Base-by-base conservation (phyloP, 2,888 invertebrate species). In the Nomada hirtipes region DNA sequence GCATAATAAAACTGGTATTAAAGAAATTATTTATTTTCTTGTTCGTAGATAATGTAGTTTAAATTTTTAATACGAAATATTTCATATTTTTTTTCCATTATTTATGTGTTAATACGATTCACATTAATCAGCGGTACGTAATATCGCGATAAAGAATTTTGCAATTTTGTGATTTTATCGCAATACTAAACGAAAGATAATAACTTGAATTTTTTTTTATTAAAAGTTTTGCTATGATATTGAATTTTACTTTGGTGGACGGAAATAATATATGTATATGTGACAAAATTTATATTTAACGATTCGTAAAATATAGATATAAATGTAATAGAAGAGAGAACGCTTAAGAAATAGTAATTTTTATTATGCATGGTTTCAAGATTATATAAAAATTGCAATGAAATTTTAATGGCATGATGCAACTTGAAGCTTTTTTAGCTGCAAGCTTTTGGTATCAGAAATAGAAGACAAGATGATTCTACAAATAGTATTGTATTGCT, bases 1-100 rank as follows among this genome's bases (percentile, higher is more conserved):
- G 44, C 83, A 72, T 83, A 83, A 68, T 75, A 75, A 83, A 83
- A 83, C 53, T n/a, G 57, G 15, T 77, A 63, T 64, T 53, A 36
- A 74, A 20, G 42, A 36, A 36, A 36, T 36, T n/a, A 70, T 55
- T 44, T 83, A 73, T 77, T 77, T 83, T 77, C 50, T 57, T 26
- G 23, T 23, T 13, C 23, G 57, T 60, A 60, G 67, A 69, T 64
- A 42, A 53, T 76, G 44, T 82, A 82, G 71, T 82, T 82, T 53
- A 36, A 36, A 36, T 36, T 36, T 29, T 53, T 69, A 82, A 74
- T 81, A 82, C 10, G 11, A 65, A 20, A 52, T 65, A 52, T 71
- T 81, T 68, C 57, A 67, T 55, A 47, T 15, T 0, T 47, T 47
- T 15, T 47, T 82, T 18, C 20, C 44, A 50, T 20, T 18, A 60